Percentiles rank a stretch among this genome's conserved stretches.
Conservation (phyloP, 2,113 vertebrate species). For the Garra rufa region DNA sequence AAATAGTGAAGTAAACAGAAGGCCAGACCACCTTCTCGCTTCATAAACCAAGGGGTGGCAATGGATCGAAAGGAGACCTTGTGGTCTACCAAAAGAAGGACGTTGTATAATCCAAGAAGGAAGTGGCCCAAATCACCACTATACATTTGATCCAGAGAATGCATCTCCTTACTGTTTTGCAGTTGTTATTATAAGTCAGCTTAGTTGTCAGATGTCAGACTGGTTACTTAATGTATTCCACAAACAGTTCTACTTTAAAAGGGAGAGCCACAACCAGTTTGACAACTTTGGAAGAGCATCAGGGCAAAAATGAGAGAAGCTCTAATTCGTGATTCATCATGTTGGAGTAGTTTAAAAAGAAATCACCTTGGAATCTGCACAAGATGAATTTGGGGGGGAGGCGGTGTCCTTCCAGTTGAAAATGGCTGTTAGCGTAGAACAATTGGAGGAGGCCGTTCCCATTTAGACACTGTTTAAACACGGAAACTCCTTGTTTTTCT, state of each 20-base stretch:
- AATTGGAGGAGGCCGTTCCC: conserved; percentile 59
- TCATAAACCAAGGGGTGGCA: conserved; percentile 30
- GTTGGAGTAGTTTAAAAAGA: conserved; percentile 59
- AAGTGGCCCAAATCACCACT: background rate
- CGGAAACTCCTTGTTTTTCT: conserved; percentile 59
- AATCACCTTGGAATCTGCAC: conserved; percentile 35
- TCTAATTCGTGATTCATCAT: conserved; percentile 53
- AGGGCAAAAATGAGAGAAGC: conserved; percentile 57
- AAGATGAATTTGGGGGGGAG: background rate
- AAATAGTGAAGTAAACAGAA: background rate
- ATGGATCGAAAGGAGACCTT: background rate
- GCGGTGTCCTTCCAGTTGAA: conserved; percentile 40
- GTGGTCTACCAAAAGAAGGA: background rate
- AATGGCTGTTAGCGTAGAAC: conserved; percentile 49
- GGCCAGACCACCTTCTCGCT: background rate
- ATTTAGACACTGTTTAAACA: conserved; percentile 58
- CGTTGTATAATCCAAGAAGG: background rate
- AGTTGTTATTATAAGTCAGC: background rate
- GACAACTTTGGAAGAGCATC: conserved; percentile 21
- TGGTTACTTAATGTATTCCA: conserved; percentile 1
- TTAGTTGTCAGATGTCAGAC: conserved; percentile 3
- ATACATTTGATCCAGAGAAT: background rate
- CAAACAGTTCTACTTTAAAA: background rate
- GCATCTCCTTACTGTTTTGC: background rate
- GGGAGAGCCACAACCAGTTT: conserved; percentile 28